Percentiles rank a stretch among this genome's conserved stretches.
These are phyloP conservation scores for Lanius collurio DNA, from an alignment of 2,113 vertebrate genomes.

Conservation along the genomic window DNA sequence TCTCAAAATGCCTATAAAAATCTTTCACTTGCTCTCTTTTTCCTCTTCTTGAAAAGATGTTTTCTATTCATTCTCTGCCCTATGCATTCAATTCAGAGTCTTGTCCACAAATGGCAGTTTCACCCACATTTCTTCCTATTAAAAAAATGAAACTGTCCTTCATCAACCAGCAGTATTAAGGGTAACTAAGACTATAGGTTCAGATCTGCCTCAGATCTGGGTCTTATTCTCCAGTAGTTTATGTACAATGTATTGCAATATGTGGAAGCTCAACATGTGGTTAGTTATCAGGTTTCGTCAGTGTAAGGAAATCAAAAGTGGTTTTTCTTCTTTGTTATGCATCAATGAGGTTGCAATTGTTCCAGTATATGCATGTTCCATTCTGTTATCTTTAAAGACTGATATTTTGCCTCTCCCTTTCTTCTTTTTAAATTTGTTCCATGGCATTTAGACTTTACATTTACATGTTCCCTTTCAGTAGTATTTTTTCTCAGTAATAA, in stretches of 20 bases:
- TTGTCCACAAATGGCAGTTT: not conserved
- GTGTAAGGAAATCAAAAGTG: constrained; percentile 46
- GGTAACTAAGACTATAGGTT: not conserved
- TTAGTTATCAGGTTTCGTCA: constrained; percentile 39
- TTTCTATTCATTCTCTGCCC: not conserved
- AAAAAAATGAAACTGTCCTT: not conserved
- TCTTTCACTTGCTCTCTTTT: not conserved
- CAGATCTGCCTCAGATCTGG: not conserved
- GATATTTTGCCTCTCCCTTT: not conserved
- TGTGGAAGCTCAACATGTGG: constrained; percentile 43
- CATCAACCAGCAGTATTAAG: not conserved
- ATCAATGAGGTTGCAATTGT: constrained; percentile 17
- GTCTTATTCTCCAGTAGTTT: not conserved
- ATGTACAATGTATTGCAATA: not conserved
- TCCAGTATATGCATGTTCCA: constrained; percentile 39
- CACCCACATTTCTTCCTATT: not conserved
- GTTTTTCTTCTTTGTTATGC: constrained; percentile 18
- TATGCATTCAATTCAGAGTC: not conserved
- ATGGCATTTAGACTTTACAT: not conserved
- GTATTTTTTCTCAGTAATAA: not conserved
- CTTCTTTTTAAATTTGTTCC: not conserved
- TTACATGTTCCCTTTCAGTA: not conserved
- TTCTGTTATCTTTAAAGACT: constrained; percentile 42
- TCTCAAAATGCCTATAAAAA: not conserved
- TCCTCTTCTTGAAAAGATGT: not conserved